Evolutionary conservation across 2,797 vertebrate species (phyloP).

Genomic region (Sternarchorhynchus goeldii): DNA sequence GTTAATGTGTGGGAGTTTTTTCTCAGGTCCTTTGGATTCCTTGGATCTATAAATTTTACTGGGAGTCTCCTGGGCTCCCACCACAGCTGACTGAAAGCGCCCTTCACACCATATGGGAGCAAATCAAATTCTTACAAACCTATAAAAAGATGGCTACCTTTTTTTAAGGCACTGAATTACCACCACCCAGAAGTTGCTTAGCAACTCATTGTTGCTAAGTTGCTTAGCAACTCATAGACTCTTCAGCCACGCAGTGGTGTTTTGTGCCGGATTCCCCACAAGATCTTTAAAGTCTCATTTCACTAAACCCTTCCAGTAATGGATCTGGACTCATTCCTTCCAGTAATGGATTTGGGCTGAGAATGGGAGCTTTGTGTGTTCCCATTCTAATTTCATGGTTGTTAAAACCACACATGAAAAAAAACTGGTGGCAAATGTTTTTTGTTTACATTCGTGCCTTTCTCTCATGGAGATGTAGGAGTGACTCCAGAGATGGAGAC

Average conservation of each 20-base stretch:
- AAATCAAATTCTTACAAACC: background rate
- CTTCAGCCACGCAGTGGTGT: background rate
- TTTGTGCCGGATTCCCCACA: no score
- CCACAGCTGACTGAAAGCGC: background rate
- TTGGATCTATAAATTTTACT: background rate
- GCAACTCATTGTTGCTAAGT: no score
- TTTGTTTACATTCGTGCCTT: no score
- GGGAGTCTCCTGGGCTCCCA: conserved; percentile 15
- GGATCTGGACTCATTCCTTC: no score
- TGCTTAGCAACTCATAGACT: no score
- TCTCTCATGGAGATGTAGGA: no score
- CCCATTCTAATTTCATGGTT: background rate
- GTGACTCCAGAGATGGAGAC: no score
- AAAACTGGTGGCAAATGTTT: no score
- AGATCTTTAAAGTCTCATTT: background rate
- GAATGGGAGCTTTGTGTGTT: background rate
- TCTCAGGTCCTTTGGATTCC: background rate
- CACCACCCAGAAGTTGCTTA: background rate
- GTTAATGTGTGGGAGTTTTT: background rate
- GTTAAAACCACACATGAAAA: background rate
- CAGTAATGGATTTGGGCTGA: background rate
- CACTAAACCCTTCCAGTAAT: background rate
- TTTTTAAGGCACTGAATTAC: background rate
- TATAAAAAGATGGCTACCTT: background rate
- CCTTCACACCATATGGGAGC: background rate